Evolutionary conservation across 2,888 invertebrate species (phyloP).

Genomic region (Meteorus colon): DNA sequence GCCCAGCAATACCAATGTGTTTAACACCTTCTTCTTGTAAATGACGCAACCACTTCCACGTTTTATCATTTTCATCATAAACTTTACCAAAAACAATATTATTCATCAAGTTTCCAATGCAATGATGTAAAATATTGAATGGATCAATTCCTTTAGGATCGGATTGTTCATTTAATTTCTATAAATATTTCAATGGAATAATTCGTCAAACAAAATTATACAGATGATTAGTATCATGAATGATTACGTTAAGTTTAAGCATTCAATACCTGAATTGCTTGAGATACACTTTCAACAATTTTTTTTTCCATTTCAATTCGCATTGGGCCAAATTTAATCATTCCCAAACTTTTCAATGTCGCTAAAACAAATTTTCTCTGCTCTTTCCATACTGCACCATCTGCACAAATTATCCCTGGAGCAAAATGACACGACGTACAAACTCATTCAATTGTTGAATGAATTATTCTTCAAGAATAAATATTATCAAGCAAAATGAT

Average conservation of each 20-base stretch:
- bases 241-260: constrained; percentile 19
- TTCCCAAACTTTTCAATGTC: constrained; percentile 84
- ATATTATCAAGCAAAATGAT: constrained; percentile 6
- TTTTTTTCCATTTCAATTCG: constrained; percentile 80
- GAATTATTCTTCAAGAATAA: not conserved
- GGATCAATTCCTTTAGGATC: constrained; percentile 74
- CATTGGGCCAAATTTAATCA: constrained; percentile 78
- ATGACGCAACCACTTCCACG: constrained; percentile 85
- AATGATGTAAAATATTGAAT: constrained; percentile 78
- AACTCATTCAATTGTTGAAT: not conserved
- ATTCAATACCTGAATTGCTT: constrained; percentile 77
- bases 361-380: constrained; percentile 83
- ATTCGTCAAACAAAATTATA: not conserved
- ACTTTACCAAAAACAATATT: constrained; percentile 85
- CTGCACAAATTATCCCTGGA: constrained; percentile 87
- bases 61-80: constrained; percentile 80
- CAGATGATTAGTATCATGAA: not conserved
- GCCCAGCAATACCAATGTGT: constrained; percentile 87
- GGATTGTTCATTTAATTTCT: constrained; percentile 61
- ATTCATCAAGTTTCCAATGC: constrained; percentile 85
- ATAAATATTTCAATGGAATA: constrained; percentile 4
- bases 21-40: constrained; percentile 90
- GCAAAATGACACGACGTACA: constrained; percentile 48
- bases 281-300: constrained; percentile 78
- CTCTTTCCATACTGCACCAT: constrained; percentile 87